phyloP scores from a whole-genome alignment of 2,888 invertebrate species.

The Apamea sordens region DNA sequence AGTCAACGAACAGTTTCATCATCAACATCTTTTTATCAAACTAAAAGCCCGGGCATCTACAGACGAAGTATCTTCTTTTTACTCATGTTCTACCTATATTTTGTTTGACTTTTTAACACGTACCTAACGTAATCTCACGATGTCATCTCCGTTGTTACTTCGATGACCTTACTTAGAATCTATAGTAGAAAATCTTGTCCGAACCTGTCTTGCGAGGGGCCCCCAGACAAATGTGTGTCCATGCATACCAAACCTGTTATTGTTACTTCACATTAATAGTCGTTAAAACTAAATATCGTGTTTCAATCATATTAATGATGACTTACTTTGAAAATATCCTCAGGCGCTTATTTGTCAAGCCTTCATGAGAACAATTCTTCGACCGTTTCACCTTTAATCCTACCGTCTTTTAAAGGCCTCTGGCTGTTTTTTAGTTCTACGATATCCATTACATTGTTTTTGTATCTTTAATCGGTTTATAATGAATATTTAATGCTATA shows the following conservation, averaged over 20 bases:
- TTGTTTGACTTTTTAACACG: not conserved
- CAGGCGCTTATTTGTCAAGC: slow-evolving; percentile 34
- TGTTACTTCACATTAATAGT: slow-evolving; percentile 20
- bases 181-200: not conserved
- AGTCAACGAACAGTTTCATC: not conserved
- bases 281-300: slow-evolving; percentile 23
- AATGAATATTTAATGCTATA: slow-evolving; percentile 67
- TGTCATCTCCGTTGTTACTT: not conserved
- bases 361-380: slow-evolving; percentile 36
- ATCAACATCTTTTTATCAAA: not conserved
- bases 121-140: not conserved
- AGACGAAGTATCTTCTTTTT: not conserved
- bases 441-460: slow-evolving; percentile 61
- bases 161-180: slow-evolving; percentile 3
- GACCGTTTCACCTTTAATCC: slow-evolving; percentile 47
- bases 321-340: slow-evolving; percentile 35
- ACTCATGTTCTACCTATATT: not conserved
- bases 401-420: slow-evolving; percentile 39
- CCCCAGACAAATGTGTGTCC: slow-evolving; percentile 24
- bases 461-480: slow-evolving; percentile 64
- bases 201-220: not conserved
- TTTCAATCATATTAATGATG: slow-evolving; percentile 30
- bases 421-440: slow-evolving; percentile 38
- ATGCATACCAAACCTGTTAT: slow-evolving; percentile 40
- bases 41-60: not conserved